Evolutionary conservation across 2,888 invertebrate species (phyloP).

Genomic region (Syrista parreyssii): DNA sequence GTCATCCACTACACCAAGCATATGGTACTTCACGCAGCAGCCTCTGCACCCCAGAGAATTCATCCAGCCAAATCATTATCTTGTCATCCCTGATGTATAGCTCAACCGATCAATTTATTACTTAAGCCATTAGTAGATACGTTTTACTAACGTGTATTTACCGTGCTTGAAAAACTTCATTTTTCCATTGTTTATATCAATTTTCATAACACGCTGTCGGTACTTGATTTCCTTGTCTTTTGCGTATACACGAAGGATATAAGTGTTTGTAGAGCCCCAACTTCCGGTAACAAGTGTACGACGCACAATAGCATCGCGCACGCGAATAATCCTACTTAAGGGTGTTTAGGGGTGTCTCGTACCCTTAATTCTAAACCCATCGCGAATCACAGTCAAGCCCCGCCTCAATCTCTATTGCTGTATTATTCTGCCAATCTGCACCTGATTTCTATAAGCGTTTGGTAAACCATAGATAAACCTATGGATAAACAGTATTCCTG

Average conservation of each 20-base stretch:
- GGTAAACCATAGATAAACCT: constrained; percentile 47
- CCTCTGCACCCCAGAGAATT: constrained; percentile 26
- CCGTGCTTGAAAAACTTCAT: not conserved
- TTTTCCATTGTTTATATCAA: not conserved
- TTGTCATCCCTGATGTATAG: constrained; percentile 46
- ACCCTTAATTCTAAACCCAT: constrained; percentile 38
- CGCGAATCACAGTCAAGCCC: constrained; percentile 37
- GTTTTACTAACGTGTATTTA: not conserved
- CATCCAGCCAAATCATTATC: constrained; percentile 43
- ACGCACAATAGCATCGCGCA: constrained; percentile 24
- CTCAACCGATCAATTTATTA: constrained; percentile 18
- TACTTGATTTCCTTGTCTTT: constrained; percentile 10
- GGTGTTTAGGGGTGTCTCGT: constrained; percentile 48
- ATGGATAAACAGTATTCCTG: constrained; percentile 25
- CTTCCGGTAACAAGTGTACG: constrained; percentile 15
- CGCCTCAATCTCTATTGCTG: constrained; percentile 19
- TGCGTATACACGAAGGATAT: constrained; percentile 18
- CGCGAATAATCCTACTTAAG: constrained; percentile 48
- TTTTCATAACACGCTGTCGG: not conserved
- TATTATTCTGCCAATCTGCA: constrained; percentile 52
- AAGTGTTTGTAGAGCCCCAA: constrained; percentile 23
- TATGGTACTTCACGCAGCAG: constrained; percentile 41
- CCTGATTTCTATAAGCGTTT: constrained; percentile 38
- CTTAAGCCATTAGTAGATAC: constrained; percentile 2
- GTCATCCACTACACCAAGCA: constrained; percentile 31